Percentiles rank a stretch among this genome's conserved stretches.
Evolutionary conservation across 1,140 invertebrate genomes (phyloP).

Genomic region (Forficula auricularia): DNA sequence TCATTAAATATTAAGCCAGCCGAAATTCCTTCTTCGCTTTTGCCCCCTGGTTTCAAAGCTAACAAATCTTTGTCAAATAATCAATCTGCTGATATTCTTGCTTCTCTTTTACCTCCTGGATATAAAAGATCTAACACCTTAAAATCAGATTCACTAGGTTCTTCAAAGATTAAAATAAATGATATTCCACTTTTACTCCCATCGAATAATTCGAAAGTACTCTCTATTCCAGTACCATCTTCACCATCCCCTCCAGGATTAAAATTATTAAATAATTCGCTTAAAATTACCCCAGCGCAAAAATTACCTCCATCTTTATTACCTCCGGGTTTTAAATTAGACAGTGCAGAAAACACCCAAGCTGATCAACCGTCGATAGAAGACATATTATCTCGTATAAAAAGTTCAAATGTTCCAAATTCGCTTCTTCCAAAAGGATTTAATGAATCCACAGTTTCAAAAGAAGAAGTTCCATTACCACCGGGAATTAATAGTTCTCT

Average conservation of each 20-base stretch:
- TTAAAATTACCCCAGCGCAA: constrained; percentile 1
- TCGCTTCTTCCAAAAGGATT: too few relatives aligned
- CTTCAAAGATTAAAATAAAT: neutral
- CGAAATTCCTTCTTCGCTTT: too few relatives aligned
- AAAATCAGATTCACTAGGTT: neutral
- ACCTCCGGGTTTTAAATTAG: constrained; percentile 34
- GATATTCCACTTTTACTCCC: constrained; percentile 1
- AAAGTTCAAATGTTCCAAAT: too few relatives aligned
- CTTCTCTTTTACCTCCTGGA: neutral
- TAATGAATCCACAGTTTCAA: too few relatives aligned
- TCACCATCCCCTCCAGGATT: constrained; percentile 43
- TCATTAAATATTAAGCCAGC: too few relatives aligned
- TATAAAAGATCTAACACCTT: neutral
- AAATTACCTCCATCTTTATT: constrained; percentile 17
- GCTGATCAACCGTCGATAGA: constrained; percentile 16
- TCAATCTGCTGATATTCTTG: too few relatives aligned
- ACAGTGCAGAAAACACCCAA: constrained; percentile 13
- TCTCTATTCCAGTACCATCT: constrained; percentile 21
- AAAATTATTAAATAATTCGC: constrained; percentile 23
- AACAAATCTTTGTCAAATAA: too few relatives aligned
- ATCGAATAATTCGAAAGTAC: neutral
- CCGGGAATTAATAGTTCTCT: constrained; percentile 29
- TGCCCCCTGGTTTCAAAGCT: too few relatives aligned
- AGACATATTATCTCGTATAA: too few relatives aligned
- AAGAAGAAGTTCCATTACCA: constrained; percentile 24